Evolutionary conservation across 2,888 invertebrate species (phyloP).

Genomic region (Gandaritis pyraliata): DNA sequence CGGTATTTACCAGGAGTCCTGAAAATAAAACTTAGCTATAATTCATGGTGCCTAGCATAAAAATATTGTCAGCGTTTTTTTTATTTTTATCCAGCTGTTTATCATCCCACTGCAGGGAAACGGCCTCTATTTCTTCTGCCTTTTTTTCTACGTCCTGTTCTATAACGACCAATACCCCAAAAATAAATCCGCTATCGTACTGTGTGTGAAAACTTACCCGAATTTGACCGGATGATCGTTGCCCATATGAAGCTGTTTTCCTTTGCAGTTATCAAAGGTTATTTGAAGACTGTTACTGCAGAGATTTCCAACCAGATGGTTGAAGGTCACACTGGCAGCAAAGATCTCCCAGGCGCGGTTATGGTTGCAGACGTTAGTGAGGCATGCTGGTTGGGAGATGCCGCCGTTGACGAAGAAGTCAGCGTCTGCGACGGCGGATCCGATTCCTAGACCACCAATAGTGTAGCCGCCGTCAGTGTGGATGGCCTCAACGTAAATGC

Average conservation of each 20-base stretch:
- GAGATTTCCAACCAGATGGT: conserved; percentile 59
- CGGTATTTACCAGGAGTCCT: conserved; percentile 56
- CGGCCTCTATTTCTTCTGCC: no score
- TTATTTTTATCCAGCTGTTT: no score
- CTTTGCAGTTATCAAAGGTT: conserved; percentile 56
- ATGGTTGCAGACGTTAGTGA: conserved; percentile 62
- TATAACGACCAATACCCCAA: no score
- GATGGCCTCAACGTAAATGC: conserved; percentile 64
- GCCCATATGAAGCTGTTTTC: conserved; percentile 57
- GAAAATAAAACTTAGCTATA: conserved; percentile 31
- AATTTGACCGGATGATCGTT: conserved; percentile 53
- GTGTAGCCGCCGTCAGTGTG: conserved; percentile 78
- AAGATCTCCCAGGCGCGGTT: conserved; percentile 67
- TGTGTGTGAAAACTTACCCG: conserved; percentile 49
- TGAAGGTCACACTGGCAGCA: conserved; percentile 58
- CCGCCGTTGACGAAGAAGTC: conserved; percentile 87
- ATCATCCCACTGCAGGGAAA: no score
- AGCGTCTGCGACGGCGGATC: conserved; percentile 74
- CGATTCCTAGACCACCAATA: conserved; percentile 72
- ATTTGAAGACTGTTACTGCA: conserved; percentile 59
- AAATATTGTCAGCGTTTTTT: no score
- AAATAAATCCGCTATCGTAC: neutral
- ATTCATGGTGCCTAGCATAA: neutral
- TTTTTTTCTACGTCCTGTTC: no score
- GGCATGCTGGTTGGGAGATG: conserved; percentile 65